Conservation (phyloP, 1,140 invertebrate species). For the Dufourea novaeangliae region DNA sequence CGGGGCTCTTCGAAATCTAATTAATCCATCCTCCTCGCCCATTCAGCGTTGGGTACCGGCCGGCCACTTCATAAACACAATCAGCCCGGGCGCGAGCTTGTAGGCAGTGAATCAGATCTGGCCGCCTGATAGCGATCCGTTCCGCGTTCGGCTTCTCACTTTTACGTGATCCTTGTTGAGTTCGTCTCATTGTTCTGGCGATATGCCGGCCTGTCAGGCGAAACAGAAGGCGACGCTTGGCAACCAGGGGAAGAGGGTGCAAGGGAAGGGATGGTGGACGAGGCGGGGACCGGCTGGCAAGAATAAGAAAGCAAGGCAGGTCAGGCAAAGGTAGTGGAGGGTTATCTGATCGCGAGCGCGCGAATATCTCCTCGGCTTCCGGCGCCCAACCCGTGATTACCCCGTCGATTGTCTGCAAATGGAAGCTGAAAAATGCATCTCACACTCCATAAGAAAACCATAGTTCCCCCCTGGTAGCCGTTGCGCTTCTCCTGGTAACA, state of each 20-base stretch:
- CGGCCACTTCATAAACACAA: slow-evolving; percentile 41
- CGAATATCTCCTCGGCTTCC: slow-evolving; percentile 79
- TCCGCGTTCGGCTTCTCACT: slow-evolving; percentile 27
- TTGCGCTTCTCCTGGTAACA: background rate
- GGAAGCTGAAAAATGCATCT: slow-evolving; percentile 77
- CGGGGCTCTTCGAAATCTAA: slow-evolving; percentile 39
- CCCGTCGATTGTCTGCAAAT: slow-evolving; percentile 78
- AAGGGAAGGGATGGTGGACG: background rate
- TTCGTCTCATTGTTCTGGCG: slow-evolving; percentile 62
- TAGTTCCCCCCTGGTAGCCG: slow-evolving; percentile 28
- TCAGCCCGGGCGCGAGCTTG: slow-evolving; percentile 9
- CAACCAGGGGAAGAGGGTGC: background rate
- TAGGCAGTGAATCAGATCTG: slow-evolving; percentile 33
- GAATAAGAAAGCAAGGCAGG: slow-evolving; percentile 45
- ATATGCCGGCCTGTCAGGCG: slow-evolving; percentile 51
- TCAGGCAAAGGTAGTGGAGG: slow-evolving; percentile 44
- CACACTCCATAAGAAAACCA: slow-evolving; percentile 64
- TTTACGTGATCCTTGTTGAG: slow-evolving; percentile 42
- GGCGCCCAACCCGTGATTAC: slow-evolving; percentile 78
- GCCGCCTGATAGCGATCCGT: slow-evolving; percentile 36
- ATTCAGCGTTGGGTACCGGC: slow-evolving; percentile 9
- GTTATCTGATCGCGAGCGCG: slow-evolving; percentile 79
- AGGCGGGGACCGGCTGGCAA: slow-evolving; percentile 6
- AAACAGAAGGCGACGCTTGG: slow-evolving; percentile 36
- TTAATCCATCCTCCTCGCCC: slow-evolving; percentile 27